These are phyloP conservation scores for Drosophila kohkoa DNA, from an alignment of 1,140 invertebrate genomes.

Conservation along the genomic window DNA sequence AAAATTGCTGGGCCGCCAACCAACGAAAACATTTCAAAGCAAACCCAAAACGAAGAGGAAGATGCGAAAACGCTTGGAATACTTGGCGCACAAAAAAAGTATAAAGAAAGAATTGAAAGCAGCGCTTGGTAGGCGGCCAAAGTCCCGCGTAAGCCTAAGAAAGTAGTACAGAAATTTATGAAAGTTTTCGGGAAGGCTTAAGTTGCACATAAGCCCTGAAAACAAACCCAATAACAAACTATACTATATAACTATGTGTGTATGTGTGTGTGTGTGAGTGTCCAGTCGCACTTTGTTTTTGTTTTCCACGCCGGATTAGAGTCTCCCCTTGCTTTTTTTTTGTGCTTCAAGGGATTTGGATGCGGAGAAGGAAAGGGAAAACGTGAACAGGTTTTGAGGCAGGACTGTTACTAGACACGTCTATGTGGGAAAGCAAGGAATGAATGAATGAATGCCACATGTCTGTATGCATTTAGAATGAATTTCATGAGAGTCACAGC, in stretches of 20 bases:
- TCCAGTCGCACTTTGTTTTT: slow-evolving; percentile 52
- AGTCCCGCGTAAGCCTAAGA: slow-evolving; percentile 61
- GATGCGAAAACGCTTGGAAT: slow-evolving; percentile 62
- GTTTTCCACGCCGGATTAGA: slow-evolving; percentile 58
- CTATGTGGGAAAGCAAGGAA: slow-evolving; percentile 13
- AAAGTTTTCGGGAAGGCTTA: slow-evolving; percentile 61
- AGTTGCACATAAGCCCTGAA: slow-evolving; percentile 76
- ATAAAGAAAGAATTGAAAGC: slow-evolving; percentile 43
- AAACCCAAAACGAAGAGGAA: slow-evolving; percentile 16
- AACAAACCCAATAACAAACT: slow-evolving; percentile 66
- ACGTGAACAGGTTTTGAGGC: slow-evolving; percentile 27
- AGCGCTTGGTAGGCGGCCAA: slow-evolving; percentile 21
- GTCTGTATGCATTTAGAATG: slow-evolving; percentile 73
- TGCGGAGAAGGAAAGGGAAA: slow-evolving; percentile 6
- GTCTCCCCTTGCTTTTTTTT: slow-evolving; percentile 26
- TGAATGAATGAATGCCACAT: slow-evolving; percentile 45
- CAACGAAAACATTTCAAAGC: slow-evolving; percentile 50
- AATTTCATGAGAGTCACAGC: slow-evolving; percentile 65
- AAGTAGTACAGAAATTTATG: slow-evolving; percentile 69
- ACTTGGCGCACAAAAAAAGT: slow-evolving; percentile 38
- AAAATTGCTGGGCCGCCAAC: slow-evolving; percentile 9
- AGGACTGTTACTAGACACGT: slow-evolving; percentile 27
- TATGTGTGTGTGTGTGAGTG: slow-evolving; percentile 18
- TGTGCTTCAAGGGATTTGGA: slow-evolving; percentile 59
- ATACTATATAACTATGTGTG: not conserved